Evolutionary conservation across 2,888 invertebrate genomes (phyloP).

Genomic region (Acholoe squamosa): DNA sequence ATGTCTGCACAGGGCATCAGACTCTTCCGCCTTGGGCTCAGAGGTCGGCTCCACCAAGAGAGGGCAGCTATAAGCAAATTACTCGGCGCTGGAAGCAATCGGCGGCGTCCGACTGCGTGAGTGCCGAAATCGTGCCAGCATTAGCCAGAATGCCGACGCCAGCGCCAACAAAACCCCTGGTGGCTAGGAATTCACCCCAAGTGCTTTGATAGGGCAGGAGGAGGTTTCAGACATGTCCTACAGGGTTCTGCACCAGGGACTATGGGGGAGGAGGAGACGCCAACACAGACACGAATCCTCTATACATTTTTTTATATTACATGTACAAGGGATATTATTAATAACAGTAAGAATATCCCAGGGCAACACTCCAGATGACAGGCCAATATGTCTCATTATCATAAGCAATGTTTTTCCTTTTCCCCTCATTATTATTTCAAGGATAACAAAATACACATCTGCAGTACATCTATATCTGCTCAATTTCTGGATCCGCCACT

Average conservation of each 20-base stretch:
- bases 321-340: too few relatives aligned
- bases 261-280: too few relatives aligned
- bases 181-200: not conserved
- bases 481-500: too few relatives aligned
- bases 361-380: too few relatives aligned
- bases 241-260: not conserved
- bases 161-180: not conserved
- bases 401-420: too few relatives aligned
- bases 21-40: not conserved
- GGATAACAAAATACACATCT: too few relatives aligned
- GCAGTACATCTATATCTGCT: too few relatives aligned
- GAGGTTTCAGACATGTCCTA: not conserved
- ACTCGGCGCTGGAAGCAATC: slow-evolving; percentile 3
- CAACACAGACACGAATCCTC: too few relatives aligned
- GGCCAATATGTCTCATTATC: too few relatives aligned
- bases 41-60: not conserved
- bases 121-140: not conserved
- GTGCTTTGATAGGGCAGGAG: not conserved
- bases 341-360: too few relatives aligned
- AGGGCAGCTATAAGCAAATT: slow-evolving; percentile 6
- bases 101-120: not conserved
- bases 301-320: too few relatives aligned
- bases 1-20: not conserved
- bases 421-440: too few relatives aligned
- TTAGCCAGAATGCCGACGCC: not conserved